Conservation (phyloP, 2,888 invertebrate genomes). For the Dasysyrphus tricinctus region DNA sequence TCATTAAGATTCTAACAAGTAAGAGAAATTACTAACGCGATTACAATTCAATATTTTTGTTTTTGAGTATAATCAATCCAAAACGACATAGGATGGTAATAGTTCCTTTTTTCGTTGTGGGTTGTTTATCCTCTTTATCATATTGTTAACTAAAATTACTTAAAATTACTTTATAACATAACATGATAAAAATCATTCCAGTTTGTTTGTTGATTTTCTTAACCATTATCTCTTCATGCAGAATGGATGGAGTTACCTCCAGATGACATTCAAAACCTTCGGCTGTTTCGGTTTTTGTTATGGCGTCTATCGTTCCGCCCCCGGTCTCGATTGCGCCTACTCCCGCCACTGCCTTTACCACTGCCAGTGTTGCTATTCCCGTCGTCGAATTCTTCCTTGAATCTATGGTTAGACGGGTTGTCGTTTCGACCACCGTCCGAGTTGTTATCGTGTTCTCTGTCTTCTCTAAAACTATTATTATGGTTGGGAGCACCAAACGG, state of each 20-base stretch:
- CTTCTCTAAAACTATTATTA: slow-evolving; percentile 55
- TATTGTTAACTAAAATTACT: slow-evolving; percentile 57
- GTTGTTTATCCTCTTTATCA: slow-evolving; percentile 24
- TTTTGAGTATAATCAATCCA: slow-evolving; percentile 49
- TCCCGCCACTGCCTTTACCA: slow-evolving; percentile 43
- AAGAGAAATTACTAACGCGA: slow-evolving; percentile 59
- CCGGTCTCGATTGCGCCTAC: slow-evolving; percentile 70
- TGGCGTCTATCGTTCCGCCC: slow-evolving; percentile 68
- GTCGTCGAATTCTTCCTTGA: slow-evolving; percentile 62
- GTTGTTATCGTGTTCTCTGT: slow-evolving; percentile 44
- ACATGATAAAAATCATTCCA: slow-evolving; percentile 57
- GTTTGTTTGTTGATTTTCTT: slow-evolving; percentile 48
- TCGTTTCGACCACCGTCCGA: slow-evolving; percentile 51
- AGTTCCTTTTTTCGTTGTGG: slow-evolving; percentile 2
- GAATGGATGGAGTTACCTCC: slow-evolving; percentile 1
- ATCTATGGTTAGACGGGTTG: slow-evolving; percentile 40
- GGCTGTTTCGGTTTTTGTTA: slow-evolving; percentile 64
- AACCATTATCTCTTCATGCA: slow-evolving; percentile 34
- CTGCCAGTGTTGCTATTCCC: slow-evolving; percentile 47
- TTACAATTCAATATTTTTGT: slow-evolving; percentile 56
- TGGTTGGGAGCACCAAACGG: slow-evolving; percentile 63
- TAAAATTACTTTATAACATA: slow-evolving; percentile 64
- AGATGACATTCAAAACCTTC: slow-evolving; percentile 52
- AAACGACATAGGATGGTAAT: background rate
- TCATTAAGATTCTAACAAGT: slow-evolving; percentile 62